These are phyloP conservation scores for Isichthys henryi DNA, from an alignment of 2,113 vertebrate species.

Conservation along the genomic window DNA sequence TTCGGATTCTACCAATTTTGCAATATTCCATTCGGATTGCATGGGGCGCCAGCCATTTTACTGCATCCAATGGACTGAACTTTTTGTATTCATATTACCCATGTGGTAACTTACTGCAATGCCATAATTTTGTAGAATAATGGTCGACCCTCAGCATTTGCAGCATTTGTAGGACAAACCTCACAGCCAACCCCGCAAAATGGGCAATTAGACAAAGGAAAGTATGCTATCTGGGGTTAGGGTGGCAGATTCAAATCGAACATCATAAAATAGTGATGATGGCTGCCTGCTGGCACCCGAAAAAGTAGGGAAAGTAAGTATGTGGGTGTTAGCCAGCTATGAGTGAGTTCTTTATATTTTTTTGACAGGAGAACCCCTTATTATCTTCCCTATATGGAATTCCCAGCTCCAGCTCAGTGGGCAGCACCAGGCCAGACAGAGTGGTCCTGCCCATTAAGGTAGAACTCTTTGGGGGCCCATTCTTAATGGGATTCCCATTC, in stretches of 20 bases:
- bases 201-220: neutral
- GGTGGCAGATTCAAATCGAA: neutral
- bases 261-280: neutral
- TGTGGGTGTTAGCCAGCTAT: neutral
- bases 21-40: neutral
- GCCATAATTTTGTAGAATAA: neutral
- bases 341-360: neutral
- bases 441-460: neutral
- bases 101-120: neutral
- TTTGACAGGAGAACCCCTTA: neutral
- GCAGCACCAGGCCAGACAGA: neutral
- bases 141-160: neutral
- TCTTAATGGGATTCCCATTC: neutral
- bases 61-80: neutral
- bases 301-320: neutral
- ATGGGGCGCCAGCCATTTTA: neutral
- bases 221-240: neutral
- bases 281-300: neutral
- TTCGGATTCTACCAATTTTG: neutral
- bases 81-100: neutral
- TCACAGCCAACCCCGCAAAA: neutral
- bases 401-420: neutral
- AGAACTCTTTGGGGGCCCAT: neutral
- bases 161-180: neutral
- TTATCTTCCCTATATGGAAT: neutral